These are phyloP conservation scores for Styela plicata DNA, from an alignment of 23 tunicate species.

Conservation along the genomic window DNA sequence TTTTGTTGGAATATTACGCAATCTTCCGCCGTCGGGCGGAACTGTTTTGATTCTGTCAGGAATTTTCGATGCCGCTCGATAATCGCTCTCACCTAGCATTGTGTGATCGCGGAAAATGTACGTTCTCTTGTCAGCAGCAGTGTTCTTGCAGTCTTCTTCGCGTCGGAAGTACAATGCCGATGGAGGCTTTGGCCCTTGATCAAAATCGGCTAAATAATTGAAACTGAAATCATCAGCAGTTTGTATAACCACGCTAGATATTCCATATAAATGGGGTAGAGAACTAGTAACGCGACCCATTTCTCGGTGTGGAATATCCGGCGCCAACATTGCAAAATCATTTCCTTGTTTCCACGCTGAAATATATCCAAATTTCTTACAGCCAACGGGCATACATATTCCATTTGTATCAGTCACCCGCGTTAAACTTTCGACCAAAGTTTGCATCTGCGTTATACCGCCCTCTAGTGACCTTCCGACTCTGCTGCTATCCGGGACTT, in stretches of 20 bases:
- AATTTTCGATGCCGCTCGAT: background rate
- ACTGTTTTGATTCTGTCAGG: background rate
- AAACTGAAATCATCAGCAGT: background rate
- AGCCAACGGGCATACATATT: slow-evolving; percentile 84
- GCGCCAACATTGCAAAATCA: slow-evolving; percentile 66
- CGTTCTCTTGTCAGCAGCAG: slow-evolving; percentile 52
- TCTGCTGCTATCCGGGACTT: background rate
- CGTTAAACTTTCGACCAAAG: slow-evolving; percentile 62
- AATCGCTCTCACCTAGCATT: background rate
- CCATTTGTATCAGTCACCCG: slow-evolving; percentile 57
- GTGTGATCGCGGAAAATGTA: slow-evolving; percentile 65
- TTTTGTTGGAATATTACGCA: slow-evolving; percentile 36
- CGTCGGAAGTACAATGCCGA: slow-evolving; percentile 52
- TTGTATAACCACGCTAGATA: slow-evolving; percentile 15
- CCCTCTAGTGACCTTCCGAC: background rate
- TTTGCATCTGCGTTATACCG: background rate
- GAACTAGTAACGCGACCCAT: slow-evolving; percentile 56
- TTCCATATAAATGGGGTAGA: background rate
- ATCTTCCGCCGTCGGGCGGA: background rate
- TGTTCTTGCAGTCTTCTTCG: slow-evolving; percentile 63
- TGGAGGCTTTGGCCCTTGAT: slow-evolving; percentile 28
- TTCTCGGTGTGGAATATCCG: slow-evolving; percentile 53
- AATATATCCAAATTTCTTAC: slow-evolving; percentile 66
- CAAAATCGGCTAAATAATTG: background rate
- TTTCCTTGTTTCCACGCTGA: slow-evolving; percentile 66